These are phyloP conservation scores for Himalopsyche japonica DNA, from an alignment of 2,888 invertebrate species.

Conservation along the genomic window DNA sequence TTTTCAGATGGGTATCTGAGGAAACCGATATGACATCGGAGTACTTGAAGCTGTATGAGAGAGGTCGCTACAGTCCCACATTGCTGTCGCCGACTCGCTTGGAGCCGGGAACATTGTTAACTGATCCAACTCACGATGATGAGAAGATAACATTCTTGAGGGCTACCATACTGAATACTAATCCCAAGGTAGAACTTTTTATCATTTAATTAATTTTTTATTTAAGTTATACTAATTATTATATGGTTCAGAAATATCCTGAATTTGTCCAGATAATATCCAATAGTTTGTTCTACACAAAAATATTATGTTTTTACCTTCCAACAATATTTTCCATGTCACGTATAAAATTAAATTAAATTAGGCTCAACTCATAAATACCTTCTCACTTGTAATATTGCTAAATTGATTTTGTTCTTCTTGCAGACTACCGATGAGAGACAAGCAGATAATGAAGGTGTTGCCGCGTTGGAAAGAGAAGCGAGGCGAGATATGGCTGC, in stretches of 20 bases:
- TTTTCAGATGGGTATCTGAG: slow-evolving; percentile 47
- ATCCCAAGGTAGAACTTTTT: slow-evolving; percentile 18
- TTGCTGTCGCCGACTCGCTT: slow-evolving; percentile 66
- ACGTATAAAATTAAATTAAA: not conserved
- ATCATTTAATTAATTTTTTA: no score
- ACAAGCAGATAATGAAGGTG: slow-evolving; percentile 2
- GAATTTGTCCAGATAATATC: no score
- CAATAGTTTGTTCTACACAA: no score
- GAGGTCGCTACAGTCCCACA: slow-evolving; percentile 85
- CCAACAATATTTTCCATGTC: not conserved
- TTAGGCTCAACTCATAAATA: not conserved
- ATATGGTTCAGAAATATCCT: no score
- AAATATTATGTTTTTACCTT: not conserved
- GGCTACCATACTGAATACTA: slow-evolving; percentile 63
- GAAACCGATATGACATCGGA: slow-evolving; percentile 59
- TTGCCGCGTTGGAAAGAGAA: slow-evolving; percentile 69
- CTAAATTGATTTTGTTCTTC: not conserved
- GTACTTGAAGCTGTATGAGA: slow-evolving; percentile 70
- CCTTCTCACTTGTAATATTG: not conserved
- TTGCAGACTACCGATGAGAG: slow-evolving; percentile 7
- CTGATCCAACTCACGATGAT: slow-evolving; percentile 75
- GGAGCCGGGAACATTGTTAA: slow-evolving; percentile 74
- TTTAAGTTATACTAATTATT: no score
- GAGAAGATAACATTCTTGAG: slow-evolving; percentile 75
- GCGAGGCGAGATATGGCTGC: slow-evolving; percentile 82